phyloP scores from a whole-genome alignment of 2,797 vertebrate genomes.

The Botia almorhae region DNA sequence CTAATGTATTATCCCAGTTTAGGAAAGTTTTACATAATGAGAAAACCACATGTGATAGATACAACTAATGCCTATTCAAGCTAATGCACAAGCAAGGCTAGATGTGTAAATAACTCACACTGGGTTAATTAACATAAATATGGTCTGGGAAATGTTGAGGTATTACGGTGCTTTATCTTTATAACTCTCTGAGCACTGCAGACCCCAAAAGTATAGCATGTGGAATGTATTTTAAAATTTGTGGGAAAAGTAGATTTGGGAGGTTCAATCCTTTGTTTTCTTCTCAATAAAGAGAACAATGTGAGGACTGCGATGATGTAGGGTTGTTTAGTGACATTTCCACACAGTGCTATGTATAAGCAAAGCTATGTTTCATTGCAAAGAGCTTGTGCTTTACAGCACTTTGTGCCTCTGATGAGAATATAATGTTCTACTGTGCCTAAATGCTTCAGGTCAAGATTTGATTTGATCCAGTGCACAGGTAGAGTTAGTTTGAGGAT shows the following conservation, averaged over 20 bases:
- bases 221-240: conserved; percentile 91
- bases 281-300: conserved; percentile 98
- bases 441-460: conserved; percentile 96
- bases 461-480: conserved; percentile 91
- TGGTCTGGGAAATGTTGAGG: conserved; percentile 82
- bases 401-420: conserved; percentile 91
- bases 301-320: conserved; percentile 90
- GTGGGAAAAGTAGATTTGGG: conserved; percentile 93
- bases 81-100: conserved; percentile 17
- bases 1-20: conserved; percentile 54
- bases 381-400: conserved; percentile 93
- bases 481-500: conserved; percentile 28
- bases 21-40: conserved; percentile 47
- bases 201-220: conserved; percentile 93
- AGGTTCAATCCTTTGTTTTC: conserved; percentile 98
- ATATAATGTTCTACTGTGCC: conserved; percentile 92
- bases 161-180: conserved; percentile 89
- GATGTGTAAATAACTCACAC: conserved; percentile 57
- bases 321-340: conserved; percentile 83
- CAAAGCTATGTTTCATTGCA: conserved; percentile 94
- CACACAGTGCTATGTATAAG: conserved; percentile 88
- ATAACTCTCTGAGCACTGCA: conserved; percentile 85
- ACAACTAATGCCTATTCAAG: conserved; percentile 55
- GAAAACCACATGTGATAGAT: conserved; percentile 71
- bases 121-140: conserved; percentile 48